Conservation (phyloP, 2,888 invertebrate genomes). For the Macrophya alboannulata region DNA sequence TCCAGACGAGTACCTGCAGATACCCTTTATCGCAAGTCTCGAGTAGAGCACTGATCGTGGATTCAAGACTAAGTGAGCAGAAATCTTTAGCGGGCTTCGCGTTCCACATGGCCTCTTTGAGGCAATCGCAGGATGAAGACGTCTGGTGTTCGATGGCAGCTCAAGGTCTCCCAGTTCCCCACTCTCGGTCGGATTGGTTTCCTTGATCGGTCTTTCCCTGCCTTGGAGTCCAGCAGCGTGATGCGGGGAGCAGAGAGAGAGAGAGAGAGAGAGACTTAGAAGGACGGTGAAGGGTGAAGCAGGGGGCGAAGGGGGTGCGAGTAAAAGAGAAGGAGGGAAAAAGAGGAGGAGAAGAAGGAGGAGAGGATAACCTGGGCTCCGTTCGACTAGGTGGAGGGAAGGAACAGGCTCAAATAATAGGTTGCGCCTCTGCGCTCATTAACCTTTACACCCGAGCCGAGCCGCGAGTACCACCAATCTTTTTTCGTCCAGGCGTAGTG, state of each 20-base stretch:
- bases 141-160: conserved; percentile 79
- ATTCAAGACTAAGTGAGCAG: neutral
- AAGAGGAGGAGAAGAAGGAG: conserved; percentile 53
- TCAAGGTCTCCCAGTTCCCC: conserved; percentile 79
- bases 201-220: conserved; percentile 60
- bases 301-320: conserved; percentile 57
- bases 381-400: conserved; percentile 47
- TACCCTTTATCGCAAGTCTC: neutral
- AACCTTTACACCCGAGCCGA: conserved; percentile 78
- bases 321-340: conserved; percentile 55
- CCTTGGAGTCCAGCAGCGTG: conserved; percentile 55
- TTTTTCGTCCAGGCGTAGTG: conserved; percentile 68
- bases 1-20: neutral
- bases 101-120: conserved; percentile 23
- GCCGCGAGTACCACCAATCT: conserved; percentile 76
- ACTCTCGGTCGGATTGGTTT: conserved; percentile 65
- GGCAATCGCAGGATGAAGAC: conserved; percentile 76
- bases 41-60: neutral
- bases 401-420: conserved; percentile 78
- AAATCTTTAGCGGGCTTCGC: conserved; percentile 31
- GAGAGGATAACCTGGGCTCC: conserved; percentile 44
- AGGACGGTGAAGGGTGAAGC: conserved; percentile 63
- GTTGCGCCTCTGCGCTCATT: conserved; percentile 79
- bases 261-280: conserved; percentile 58
- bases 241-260: conserved; percentile 59